Base-by-base conservation (phyloP, 2,888 invertebrate species). In the Rhingia rostrata region DNA sequence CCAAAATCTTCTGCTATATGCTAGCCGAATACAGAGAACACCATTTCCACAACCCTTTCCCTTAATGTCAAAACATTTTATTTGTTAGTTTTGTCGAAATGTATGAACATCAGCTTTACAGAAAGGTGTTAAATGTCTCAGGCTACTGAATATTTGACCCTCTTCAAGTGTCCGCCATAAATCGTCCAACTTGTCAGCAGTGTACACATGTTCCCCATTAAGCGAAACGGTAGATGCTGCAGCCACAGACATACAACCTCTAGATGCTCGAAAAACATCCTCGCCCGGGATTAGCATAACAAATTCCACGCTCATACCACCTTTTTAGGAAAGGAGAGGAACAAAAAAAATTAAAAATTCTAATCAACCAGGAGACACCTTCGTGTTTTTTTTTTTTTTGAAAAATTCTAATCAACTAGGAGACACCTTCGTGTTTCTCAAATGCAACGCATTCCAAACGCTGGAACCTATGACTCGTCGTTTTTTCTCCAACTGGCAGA, bases 391-490 rank as follows among this genome's bases (percentile, higher is more conserved):
- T 22, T n/a, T n/a, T n/a, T n/a, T n/a, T n/a, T n/a, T n/a, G n/a
- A 54, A 54, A 54, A 54, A 54, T 54, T 54, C 35, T n/a, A 54
- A 54, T 37, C 37, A 58, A 49, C 58, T 45, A 69, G 47, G 47
- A 22, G 22, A 58, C 60, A 60, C 22, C 22, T 49, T 22, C 14
- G 30, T 12, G 9, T 22, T n/a, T 49, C 14, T 14, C 4, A 3
- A 47, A 47, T 47, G 4, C 30, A 49, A 49, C 49, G 22, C 22
- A 49, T 49, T 49, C 49, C 49, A 49, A 9, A 6, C 49, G 49
- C 9, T 22, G 0, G 9, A 49, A 49, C 49, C 7, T 7, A 49
- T 6, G 45, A 14, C 10, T 47, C 45, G 10, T 58, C 56, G 33
- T 56, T 33, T 37, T 63, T 1, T 7, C 33, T 54, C 6, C 53